Evolutionary conservation across 2,797 vertebrate genomes (phyloP).

Genomic region (Muscicapa comitata): DNA sequence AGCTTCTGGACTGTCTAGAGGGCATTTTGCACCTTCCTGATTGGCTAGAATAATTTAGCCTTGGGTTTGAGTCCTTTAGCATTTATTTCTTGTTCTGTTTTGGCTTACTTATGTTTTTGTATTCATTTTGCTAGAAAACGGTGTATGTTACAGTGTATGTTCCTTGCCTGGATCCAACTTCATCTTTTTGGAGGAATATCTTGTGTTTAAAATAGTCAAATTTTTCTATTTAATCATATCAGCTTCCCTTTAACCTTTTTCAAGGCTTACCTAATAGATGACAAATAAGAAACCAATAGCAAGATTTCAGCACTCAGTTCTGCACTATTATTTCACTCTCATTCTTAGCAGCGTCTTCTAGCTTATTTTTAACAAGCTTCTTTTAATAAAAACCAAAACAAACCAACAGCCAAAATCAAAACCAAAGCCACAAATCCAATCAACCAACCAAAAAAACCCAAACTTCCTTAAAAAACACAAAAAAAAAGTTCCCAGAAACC

Average conservation of each 20-base stretch:
- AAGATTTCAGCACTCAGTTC: neutral
- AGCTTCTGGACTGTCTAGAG: neutral
- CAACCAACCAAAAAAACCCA: rapidly evolving
- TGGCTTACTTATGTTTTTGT: neutral
- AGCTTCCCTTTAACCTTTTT: neutral
- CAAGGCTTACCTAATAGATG: neutral
- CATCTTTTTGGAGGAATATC: neutral
- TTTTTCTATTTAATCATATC: neutral
- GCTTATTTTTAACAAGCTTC: neutral
- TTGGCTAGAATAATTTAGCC: neutral
- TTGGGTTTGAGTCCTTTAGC: neutral
- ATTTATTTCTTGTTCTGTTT: neutral
- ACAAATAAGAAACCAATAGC: neutral
- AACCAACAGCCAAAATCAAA: neutral
- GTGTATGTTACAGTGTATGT: neutral
- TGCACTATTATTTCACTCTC: neutral
- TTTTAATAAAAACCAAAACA: neutral
- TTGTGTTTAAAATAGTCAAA: neutral
- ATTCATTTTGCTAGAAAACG: neutral
- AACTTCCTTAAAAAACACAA: neutral
- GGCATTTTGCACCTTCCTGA: neutral
- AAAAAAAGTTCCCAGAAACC: neutral
- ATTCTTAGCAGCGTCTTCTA: neutral
- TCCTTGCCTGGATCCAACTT: neutral
- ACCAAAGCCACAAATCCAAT: neutral